A percentile compares a stretch with the other conserved stretches of the same genome.
Evolutionary conservation across 2,797 vertebrate species (phyloP).

Genomic region (Halcyon smyrnensis): DNA sequence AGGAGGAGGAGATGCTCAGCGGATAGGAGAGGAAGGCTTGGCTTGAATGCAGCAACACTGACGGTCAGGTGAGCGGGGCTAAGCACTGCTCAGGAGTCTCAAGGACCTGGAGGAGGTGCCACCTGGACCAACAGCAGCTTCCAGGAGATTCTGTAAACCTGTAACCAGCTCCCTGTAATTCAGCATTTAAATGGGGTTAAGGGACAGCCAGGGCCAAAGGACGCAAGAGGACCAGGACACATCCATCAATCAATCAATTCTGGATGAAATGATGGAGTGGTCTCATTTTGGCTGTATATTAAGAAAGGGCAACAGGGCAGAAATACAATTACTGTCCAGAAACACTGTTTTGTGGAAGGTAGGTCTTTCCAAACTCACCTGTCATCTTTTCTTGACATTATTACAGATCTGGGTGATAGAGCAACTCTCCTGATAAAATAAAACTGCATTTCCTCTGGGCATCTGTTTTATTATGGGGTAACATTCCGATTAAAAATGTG

Average conservation of each 20-base stretch:
- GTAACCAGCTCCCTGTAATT: not conserved
- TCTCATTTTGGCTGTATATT: not conserved
- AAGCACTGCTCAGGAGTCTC: not conserved
- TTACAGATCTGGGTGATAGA: not conserved
- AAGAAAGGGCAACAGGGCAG: conserved; percentile 23
- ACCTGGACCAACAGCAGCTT: not conserved
- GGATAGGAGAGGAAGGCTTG: not conserved
- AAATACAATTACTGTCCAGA: conserved; percentile 36
- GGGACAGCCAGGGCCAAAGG: not conserved
- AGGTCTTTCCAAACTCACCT: conserved; percentile 19
- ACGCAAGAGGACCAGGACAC: not conserved
- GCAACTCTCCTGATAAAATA: not conserved
- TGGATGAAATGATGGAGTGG: conserved; percentile 5
- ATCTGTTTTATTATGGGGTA: not conserved
- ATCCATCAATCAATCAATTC: not conserved
- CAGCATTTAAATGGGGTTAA: not conserved
- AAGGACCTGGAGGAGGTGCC: not conserved
- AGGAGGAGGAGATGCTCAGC: not conserved
- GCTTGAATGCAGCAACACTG: not conserved
- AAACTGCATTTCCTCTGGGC: not conserved
- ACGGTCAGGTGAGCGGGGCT: not conserved
- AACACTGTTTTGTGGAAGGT: not conserved
- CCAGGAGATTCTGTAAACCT: not conserved
- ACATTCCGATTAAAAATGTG: conserved; percentile 14
- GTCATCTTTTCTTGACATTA: not conserved